Conservation (phyloP, 2,113 vertebrate genomes). For the Cairina moschata region DNA sequence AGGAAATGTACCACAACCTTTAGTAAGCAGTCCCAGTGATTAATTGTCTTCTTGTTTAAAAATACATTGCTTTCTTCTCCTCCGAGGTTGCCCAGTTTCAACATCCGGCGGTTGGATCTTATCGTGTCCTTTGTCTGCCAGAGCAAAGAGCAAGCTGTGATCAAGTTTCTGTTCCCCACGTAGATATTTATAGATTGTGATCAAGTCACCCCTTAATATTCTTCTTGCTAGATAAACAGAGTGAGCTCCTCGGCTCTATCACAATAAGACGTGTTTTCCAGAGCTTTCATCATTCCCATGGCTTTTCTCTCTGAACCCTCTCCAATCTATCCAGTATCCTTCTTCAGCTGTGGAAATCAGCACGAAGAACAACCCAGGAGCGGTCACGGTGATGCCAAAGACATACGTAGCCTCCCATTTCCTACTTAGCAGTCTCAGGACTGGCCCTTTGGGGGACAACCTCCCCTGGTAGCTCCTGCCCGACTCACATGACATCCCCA, state of each 20-base stretch:
- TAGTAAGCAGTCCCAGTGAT: background rate
- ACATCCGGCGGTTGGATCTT: background rate
- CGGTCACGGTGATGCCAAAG: background rate
- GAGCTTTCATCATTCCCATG: background rate
- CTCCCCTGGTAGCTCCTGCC: background rate
- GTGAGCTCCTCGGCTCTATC: background rate
- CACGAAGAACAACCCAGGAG: background rate
- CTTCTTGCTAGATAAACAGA: slow-evolving; percentile 6
- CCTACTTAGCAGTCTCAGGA: background rate
- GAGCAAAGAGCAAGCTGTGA: background rate
- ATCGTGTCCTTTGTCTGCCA: slow-evolving; percentile 1
- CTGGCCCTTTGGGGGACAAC: background rate
- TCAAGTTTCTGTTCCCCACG: background rate
- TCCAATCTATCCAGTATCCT: background rate
- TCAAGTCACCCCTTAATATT: slow-evolving; percentile 8
- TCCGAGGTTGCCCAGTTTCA: background rate
- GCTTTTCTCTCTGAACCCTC: background rate
- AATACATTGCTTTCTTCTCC: background rate
- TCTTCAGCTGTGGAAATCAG: background rate
- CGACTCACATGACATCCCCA: rapidly evolving
- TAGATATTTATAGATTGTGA: slow-evolving; percentile 4
- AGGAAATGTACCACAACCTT: background rate
- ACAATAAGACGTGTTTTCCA: background rate
- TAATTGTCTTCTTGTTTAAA: slow-evolving; percentile 22
- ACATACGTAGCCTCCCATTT: background rate